These are phyloP conservation scores for Plagiodera versicolora DNA, from an alignment of 2,888 invertebrate genomes.

Conservation along the genomic window DNA sequence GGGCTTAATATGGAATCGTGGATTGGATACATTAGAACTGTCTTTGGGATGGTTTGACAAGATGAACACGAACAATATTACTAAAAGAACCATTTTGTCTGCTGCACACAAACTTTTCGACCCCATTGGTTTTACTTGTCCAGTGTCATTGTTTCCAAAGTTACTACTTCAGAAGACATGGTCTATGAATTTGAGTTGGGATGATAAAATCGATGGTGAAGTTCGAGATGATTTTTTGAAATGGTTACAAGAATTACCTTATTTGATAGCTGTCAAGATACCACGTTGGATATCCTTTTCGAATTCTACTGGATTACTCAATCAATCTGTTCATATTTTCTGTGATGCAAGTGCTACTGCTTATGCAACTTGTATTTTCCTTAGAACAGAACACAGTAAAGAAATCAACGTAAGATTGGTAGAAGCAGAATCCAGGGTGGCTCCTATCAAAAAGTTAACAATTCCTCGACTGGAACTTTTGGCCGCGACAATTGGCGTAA, in stretches of 20 bases:
- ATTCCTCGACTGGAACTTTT: constrained; percentile 24
- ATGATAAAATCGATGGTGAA: constrained; percentile 5
- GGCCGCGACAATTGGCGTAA: constrained; percentile 17
- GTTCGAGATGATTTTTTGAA: constrained; percentile 4
- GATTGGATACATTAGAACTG: neutral
- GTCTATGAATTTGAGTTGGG: constrained; percentile 12
- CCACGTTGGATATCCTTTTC: constrained; percentile 6
- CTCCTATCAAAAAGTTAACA: constrained; percentile 12
- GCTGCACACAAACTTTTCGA: constrained; percentile 18
- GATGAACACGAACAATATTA: constrained; percentile 15
- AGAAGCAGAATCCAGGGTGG: constrained; percentile 14
- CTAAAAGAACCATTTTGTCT: constrained; percentile 16
- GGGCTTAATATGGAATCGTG: neutral
- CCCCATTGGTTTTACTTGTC: constrained; percentile 16
- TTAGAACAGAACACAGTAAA: too few relatives aligned
- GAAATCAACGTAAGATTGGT: constrained; percentile 9
- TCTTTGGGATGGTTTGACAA: too few relatives aligned
- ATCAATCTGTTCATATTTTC: neutral
- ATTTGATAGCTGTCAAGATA: constrained; percentile 16
- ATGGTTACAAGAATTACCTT: constrained; percentile 17
- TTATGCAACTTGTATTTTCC: too few relatives aligned
- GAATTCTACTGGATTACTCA: neutral
- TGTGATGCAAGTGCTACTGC: too few relatives aligned
- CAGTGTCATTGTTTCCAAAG: constrained; percentile 17
- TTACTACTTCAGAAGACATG: constrained; percentile 7